Evolutionary conservation across 2,797 vertebrate genomes (phyloP), one percentile per base, ranked within the genome.

Genomic region (Liparis tanakae): DNA sequence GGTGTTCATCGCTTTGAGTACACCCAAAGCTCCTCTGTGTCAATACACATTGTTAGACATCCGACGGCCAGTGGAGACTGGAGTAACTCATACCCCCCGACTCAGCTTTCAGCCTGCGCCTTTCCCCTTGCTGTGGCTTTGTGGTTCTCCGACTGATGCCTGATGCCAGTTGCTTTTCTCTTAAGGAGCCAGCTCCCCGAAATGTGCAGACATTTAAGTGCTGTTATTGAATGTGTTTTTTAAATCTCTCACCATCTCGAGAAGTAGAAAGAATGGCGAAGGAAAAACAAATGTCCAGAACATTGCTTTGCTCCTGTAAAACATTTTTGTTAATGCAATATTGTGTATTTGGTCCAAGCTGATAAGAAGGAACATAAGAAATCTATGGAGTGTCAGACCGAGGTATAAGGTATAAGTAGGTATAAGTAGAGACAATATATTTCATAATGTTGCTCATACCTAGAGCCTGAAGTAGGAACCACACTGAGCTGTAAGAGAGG

Each of bases 121-220:
- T 60, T 84, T 90, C 79, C 75, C 71, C 86, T 85, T 72, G 68
- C 83, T 89, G 89, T 87, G 89, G 90, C 88, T 93, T 91, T 91
- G 91, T 90, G 92, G 91, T 87, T 83, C 74, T 53, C 62, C 30
- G 67, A 53, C 85, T 80, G 54, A 53, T 72, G 79, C 89, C 88
- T 90, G 6, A n/a, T 78, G 88, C 87, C 91, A 88, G 86, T 82
- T 86, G 81, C 79, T 87, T 89, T 87, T 85, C 81, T 83, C 82
- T 86, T 83, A 63, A 91, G 90, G 84, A 83, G 77, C 75, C 78
- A 55, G 68, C 69, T 76, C 53, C 50, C 50, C 75, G 67, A 80
- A 82, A 67, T 71, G 64, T 76, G 85, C 67, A 81, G 66, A 67
- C 74, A 57, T 56, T 83, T 65, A 78, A 81, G 48, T 76, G 57